phyloP scores from a whole-genome alignment of 2,888 invertebrate species.

The Drosophila melanosoma region DNA sequence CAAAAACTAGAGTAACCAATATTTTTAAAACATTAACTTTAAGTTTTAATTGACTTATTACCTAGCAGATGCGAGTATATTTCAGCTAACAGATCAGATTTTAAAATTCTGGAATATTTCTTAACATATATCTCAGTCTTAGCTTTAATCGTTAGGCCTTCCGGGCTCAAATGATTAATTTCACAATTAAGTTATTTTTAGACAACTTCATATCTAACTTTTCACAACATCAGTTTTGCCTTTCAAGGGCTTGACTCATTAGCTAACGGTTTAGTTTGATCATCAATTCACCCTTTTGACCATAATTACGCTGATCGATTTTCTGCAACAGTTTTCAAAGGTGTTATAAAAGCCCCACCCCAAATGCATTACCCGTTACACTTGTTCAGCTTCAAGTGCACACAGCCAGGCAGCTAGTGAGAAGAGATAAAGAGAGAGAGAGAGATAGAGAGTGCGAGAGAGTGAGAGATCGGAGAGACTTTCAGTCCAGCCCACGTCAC shows the following conservation, averaged over 20 bases:
- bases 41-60: not conserved
- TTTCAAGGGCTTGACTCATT: not conserved
- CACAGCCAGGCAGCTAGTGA: not conserved
- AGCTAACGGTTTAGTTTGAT: not conserved
- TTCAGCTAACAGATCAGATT: not conserved
- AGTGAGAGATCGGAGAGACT: not conserved
- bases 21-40: not conserved
- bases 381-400: slow-evolving; percentile 49
- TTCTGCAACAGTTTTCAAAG: slow-evolving; percentile 26
- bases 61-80: not conserved
- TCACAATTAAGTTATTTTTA: not conserved
- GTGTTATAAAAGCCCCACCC: slow-evolving; percentile 68
- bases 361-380: slow-evolving; percentile 72
- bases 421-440: not conserved
- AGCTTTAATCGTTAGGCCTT: not conserved
- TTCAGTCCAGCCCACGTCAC: slow-evolving; percentile 61
- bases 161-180: not conserved
- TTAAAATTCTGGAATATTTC: not conserved
- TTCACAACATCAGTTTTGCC: not conserved
- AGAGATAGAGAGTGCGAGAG: not conserved
- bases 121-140: not conserved
- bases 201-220: not conserved
- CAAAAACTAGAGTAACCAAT: rapidly evolving
- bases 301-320: slow-evolving; percentile 1
- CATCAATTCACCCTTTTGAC: not conserved